Evolutionary conservation across 1,140 invertebrate species (phyloP).

Genomic region (Drosophila bipectinata): DNA sequence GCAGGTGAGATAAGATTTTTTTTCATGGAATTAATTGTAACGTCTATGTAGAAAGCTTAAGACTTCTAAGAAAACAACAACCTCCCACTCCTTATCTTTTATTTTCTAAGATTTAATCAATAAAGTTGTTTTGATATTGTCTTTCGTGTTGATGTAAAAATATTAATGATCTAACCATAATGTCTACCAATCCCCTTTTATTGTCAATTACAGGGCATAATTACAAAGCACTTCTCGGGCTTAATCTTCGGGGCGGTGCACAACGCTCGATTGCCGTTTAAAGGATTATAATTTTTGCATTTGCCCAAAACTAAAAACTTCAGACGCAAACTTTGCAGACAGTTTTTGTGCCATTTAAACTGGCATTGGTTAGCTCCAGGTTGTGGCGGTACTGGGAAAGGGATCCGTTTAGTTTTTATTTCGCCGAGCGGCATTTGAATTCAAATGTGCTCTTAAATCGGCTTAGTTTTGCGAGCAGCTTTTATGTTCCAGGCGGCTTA

Average conservation of each 20-base stretch:
- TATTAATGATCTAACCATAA: neutral
- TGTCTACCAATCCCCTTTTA: neutral
- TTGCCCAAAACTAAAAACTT: constrained; percentile 68
- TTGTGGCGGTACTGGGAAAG: neutral
- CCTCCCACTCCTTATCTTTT: neutral
- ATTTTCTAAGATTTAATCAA: neutral
- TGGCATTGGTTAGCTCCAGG: constrained; percentile 12
- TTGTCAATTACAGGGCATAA: constrained; percentile 17
- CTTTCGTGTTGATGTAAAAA: neutral
- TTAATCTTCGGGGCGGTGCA: constrained; percentile 31
- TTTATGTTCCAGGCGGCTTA: constrained; percentile 70
- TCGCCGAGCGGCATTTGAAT: constrained; percentile 69
- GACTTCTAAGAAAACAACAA: too few species aligned
- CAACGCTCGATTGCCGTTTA: constrained; percentile 63
- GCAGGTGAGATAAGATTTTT: constrained; percentile 20
- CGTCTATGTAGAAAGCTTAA: neutral
- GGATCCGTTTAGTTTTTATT: constrained; percentile 62
- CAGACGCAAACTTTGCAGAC: constrained; percentile 72
- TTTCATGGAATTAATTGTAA: constrained; percentile 6
- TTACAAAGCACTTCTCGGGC: constrained; percentile 40
- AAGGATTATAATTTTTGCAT: constrained; percentile 77
- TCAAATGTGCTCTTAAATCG: constrained; percentile 81
- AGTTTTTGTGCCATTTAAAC: constrained; percentile 73
- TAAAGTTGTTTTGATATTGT: too few species aligned
- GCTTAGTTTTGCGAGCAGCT: constrained; percentile 75